Base-by-base conservation (phyloP, 2,888 invertebrate species). In the Pandemis corylana region DNA sequence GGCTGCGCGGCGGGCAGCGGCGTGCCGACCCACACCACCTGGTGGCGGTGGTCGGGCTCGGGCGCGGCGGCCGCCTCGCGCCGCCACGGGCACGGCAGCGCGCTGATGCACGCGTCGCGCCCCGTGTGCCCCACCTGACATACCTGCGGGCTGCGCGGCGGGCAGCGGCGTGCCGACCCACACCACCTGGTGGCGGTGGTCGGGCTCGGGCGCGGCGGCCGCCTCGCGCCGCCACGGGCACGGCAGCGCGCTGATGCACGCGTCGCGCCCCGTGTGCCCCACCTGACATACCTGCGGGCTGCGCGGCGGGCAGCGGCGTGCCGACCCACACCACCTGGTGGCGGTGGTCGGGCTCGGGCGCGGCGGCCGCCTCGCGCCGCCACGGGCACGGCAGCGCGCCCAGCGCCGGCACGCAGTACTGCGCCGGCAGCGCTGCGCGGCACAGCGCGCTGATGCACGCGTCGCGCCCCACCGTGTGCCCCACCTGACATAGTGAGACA, bases 301-400 rank as follows among this genome's bases (percentile, higher is more conserved):
- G 91, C 5, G 97, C 96, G 2, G 97, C 96, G 7, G 98, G 99
- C 79, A 99, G 94, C 36, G 99, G 98, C 0, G 99, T 99, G 41
- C 99, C 99, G 76, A 99, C 99, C 79, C 99, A 99, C 63, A 99
- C 99, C 77, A 99, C 98, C 93, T 99, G 99, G 85, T 98, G 98
- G 44, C 97, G 95, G 89, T 97, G 97, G 90, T 98, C 98, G 69
- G 96, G 85, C 28, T 79, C 79, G 59, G 80, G 72, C 59, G 97
- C 73, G 97, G 98, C 81, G 97, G 91, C 69, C 97, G 81, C 98
- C 97, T 92, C 99, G 97, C 85, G 97, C 96, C 99, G 97, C 95
- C 99, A 99, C 77, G 98, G 98, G 75, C 97, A 96, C 84, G 97
- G 97, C 90, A 98, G 97, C 51, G 96, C 96, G 78, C 97, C 97